Evolutionary conservation across 2,113 vertebrate genomes (phyloP).

Genomic region (Pao palembangensis): DNA sequence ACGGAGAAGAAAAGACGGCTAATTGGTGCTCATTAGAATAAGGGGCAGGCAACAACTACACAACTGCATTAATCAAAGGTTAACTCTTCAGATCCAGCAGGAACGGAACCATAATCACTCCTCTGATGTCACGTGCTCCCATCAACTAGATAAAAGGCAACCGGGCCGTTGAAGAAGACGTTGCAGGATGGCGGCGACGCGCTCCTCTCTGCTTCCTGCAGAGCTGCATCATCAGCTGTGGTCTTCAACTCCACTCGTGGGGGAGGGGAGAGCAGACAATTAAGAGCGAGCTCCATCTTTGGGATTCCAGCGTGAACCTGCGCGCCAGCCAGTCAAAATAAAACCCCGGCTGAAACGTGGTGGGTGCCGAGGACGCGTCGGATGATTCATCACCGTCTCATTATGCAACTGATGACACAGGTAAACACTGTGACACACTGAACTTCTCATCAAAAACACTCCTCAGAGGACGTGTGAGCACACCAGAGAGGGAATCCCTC

Average conservation of each 20-base stretch:
- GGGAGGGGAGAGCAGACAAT: constrained; percentile 34
- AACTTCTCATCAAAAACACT: constrained; percentile 43
- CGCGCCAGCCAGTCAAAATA: no score
- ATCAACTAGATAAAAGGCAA: constrained; percentile 52
- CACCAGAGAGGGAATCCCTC: constrained; percentile 58
- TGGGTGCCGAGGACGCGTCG: constrained; percentile 49
- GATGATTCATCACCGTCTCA: constrained; percentile 70
- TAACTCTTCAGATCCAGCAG: constrained; percentile 63
- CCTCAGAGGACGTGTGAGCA: constrained; percentile 33
- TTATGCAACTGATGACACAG: constrained; percentile 57
- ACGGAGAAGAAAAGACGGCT: constrained; percentile 55
- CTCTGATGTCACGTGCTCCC: constrained; percentile 46
- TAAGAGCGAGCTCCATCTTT: constrained; percentile 28
- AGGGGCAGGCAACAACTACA: constrained; percentile 58
- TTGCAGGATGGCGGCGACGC: constrained; percentile 32
- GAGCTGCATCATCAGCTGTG: constrained; percentile 48
- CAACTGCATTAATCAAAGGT: constrained; percentile 69
- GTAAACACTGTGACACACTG: constrained; percentile 35
- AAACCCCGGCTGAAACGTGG: constrained; percentile 15
- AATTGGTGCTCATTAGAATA: constrained; percentile 75
- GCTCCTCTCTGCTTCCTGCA: constrained; percentile 60
- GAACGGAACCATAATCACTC: constrained; percentile 39
- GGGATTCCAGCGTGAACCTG: constrained; percentile 17
- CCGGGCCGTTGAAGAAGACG: constrained; percentile 55
- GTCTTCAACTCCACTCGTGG: constrained; percentile 38